Evolutionary conservation across 2,888 invertebrate genomes (phyloP), one percentile per base, ranked within the genome.

Genomic region (Acanthopleura granulata): DNA sequence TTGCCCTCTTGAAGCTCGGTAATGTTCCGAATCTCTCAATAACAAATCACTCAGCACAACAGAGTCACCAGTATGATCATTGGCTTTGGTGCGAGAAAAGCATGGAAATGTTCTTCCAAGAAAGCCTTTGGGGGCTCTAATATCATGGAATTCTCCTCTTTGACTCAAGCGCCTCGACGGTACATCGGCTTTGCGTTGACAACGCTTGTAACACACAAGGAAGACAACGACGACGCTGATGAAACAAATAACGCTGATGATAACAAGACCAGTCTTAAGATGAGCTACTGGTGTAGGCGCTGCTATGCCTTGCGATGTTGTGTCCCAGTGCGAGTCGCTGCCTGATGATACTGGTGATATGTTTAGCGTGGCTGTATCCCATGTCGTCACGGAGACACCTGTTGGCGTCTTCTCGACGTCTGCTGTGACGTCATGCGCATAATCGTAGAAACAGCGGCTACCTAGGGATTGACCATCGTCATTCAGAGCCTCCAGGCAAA

Each of bases 41-140:
- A 57, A 57, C 57, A 57, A 57, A 57, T 57, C 57, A 57, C 57
- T 57, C 57, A 57, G 18, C 57, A 57, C 57, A n/a, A 57, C 57
- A 57, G 57, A 18, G 3, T 57, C 57, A 3, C 22, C 12, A 57
- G 6, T 12, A 18, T 3, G 57, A 12, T 1, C 57, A 40, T 40
- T 40, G 40, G 3, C 40, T 40, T 40, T 40, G 22, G 1, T n/a
- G 22, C 57, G 57, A 6, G n/a, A 57, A 57, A 57, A 57, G 22
- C 57, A 57, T 22, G 18, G 18, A n/a, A 57, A n/a, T n/a, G 22
- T 18, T 57, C 57, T 18, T 22, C 12, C 18, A 18, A n/a, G 18
- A 22, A 57, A 57, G 57, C n/a, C 6, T 12, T 12, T 1, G 18
- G 6, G 18, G 12, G 57, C 12, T 40, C 40, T 40, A 40, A 40